Conservation (phyloP, 2,113 vertebrate species). For the Ochotona princeps region DNA sequence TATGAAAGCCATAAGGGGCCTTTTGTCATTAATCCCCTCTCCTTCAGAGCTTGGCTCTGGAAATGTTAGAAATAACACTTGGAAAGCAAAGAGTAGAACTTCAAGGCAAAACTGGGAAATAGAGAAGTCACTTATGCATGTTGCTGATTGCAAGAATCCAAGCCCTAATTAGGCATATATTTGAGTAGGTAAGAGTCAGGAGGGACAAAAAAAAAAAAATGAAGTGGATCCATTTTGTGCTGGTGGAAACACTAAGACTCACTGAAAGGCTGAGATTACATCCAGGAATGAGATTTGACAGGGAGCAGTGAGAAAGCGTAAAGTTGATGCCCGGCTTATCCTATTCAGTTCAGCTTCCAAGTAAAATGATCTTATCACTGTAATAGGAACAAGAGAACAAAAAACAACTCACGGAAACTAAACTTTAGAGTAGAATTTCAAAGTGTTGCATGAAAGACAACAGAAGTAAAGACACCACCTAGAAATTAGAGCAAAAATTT, state of each 20-base stretch:
- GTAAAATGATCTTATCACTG: not conserved
- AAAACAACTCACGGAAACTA: not conserved
- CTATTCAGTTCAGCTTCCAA: not conserved
- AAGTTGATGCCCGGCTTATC: not conserved
- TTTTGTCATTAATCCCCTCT: conserved; percentile 22
- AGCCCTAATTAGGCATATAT: too few species aligned
- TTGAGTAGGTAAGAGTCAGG: not conserved
- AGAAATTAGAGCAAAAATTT: not conserved
- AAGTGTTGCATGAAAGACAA: not conserved
- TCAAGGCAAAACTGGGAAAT: not conserved
- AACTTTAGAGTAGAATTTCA: not conserved
- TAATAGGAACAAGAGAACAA: not conserved
- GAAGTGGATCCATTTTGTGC: not conserved
- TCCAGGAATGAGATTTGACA: not conserved
- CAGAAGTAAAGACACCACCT: not conserved
- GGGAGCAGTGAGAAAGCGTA: conserved; percentile 2
- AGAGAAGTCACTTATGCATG: not conserved
- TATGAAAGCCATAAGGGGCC: conserved; percentile 15
- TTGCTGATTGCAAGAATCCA: not conserved
- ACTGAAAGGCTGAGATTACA: not conserved
- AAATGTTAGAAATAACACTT: not conserved
- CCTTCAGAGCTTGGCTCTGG: not conserved
- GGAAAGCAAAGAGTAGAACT: not conserved
- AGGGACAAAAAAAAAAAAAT: not conserved
- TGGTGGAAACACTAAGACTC: not conserved